These are phyloP conservation scores for Glaucopsyche alexis DNA, from an alignment of 2,888 invertebrate species.

Conservation along the genomic window DNA sequence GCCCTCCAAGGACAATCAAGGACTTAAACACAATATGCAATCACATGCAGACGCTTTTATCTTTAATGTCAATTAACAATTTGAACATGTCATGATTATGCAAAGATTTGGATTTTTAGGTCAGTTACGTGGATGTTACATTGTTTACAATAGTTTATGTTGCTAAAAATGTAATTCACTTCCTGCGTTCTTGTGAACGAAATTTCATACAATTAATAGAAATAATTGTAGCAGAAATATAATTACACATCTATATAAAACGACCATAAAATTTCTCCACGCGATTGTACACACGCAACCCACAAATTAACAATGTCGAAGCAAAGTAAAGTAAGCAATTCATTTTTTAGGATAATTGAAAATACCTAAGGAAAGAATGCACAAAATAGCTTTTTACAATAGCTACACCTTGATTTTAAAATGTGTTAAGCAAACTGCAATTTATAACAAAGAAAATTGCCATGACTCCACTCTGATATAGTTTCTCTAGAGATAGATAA, in stretches of 20 bases:
- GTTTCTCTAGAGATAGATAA: too few species aligned
- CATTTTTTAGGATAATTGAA: neutral
- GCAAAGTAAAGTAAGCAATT: conserved; percentile 6
- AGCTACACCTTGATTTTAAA: neutral
- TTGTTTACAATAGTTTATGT: neutral
- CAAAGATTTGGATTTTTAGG: too few species aligned
- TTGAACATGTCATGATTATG: too few species aligned
- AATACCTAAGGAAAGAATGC: neutral
- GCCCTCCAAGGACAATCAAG: conserved; percentile 34
- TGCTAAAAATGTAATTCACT: neutral
- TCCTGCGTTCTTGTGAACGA: neutral
- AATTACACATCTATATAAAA: conserved; percentile 17
- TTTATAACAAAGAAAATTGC: too few species aligned
- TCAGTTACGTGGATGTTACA: too few species aligned
- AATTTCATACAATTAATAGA: neutral
- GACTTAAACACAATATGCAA: conserved; percentile 24
- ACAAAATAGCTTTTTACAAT: neutral
- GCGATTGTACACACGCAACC: conserved; percentile 13
- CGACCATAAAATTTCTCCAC: conserved; percentile 19
- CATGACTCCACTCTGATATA: too few species aligned
- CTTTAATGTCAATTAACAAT: neutral
- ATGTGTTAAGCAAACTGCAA: too few species aligned
- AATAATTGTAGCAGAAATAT: conserved; percentile 9
- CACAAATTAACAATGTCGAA: conserved; percentile 17
- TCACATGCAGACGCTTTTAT: neutral